Conservation (phyloP, 2,113 vertebrate species). For the Shinisaurus crocodilurus region DNA sequence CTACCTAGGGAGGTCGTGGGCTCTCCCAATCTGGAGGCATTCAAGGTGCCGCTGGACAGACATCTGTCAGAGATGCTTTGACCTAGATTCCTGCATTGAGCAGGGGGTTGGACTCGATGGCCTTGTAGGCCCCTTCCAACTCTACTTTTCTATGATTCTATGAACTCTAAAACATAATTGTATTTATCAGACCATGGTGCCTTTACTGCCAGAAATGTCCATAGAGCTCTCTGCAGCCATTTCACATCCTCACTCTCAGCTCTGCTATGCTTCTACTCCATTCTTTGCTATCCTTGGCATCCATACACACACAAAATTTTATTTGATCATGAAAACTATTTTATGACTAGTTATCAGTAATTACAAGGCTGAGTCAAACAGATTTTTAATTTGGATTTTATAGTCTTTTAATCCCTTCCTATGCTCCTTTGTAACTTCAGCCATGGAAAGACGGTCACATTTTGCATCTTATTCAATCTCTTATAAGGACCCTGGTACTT, state of each 20-base stretch:
- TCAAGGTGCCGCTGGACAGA: too few relatives aligned
- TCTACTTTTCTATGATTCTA: too few relatives aligned
- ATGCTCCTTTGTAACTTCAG: neutral
- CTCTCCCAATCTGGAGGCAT: too few relatives aligned
- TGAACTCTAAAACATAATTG: neutral
- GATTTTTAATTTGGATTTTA: neutral
- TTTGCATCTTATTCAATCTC: neutral
- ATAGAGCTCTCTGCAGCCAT: neutral
- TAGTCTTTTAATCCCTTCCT: neutral
- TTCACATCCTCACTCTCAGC: neutral
- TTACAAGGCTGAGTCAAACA: neutral
- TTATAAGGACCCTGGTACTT: neutral
- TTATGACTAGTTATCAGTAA: neutral
- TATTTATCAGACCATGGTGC: neutral
- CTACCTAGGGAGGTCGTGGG: too few relatives aligned
- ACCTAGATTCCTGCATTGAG: too few relatives aligned
- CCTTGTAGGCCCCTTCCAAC: too few relatives aligned
- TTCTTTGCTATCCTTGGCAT: neutral
- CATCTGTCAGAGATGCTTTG: too few relatives aligned
- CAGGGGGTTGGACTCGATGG: too few relatives aligned
- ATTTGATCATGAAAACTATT: neutral
- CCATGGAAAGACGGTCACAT: neutral
- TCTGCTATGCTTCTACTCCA: neutral
- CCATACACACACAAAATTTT: neutral
- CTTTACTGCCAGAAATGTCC: neutral